These are phyloP conservation scores for Plebejus anna DNA, from an alignment of 2,888 invertebrate genomes.

Conservation along the genomic window DNA sequence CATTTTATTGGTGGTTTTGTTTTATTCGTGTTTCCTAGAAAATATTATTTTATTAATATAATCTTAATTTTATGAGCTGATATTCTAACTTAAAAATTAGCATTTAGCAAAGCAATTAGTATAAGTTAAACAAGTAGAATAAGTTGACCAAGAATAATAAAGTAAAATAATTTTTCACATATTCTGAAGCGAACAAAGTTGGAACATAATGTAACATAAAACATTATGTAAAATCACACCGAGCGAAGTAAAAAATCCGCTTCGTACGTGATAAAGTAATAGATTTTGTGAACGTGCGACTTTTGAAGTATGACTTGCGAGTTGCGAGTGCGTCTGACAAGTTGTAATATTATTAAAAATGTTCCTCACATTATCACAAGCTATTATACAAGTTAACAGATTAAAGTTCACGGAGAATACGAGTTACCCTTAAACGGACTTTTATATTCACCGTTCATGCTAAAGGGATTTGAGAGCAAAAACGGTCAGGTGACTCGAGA, in stretches of 20 bases:
- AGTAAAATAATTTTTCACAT: background rate
- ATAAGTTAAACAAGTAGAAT: no score
- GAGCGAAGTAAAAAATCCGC: constrained; percentile 45
- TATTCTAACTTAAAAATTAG: no score
- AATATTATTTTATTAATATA: background rate
- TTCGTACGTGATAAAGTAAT: constrained; percentile 64
- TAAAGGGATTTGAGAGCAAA: background rate
- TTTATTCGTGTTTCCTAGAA: background rate
- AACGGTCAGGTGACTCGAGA: background rate
- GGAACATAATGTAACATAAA: constrained; percentile 41
- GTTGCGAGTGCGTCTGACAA: constrained; percentile 60
- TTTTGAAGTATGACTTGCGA: constrained; percentile 53
- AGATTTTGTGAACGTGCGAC: constrained; percentile 48
- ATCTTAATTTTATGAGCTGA: background rate
- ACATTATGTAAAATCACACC: constrained; percentile 39
- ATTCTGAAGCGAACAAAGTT: constrained; percentile 38
- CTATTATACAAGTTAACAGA: background rate
- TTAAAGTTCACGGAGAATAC: background rate
- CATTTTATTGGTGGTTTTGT: background rate
- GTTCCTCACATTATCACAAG: constrained; percentile 34
- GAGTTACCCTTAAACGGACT: background rate
- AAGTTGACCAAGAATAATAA: no score
- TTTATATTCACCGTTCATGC: background rate
- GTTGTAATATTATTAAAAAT: constrained; percentile 56
- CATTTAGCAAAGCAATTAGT: no score